Base-by-base conservation (phyloP, 2,888 invertebrate genomes). In the Leucania comma region DNA sequence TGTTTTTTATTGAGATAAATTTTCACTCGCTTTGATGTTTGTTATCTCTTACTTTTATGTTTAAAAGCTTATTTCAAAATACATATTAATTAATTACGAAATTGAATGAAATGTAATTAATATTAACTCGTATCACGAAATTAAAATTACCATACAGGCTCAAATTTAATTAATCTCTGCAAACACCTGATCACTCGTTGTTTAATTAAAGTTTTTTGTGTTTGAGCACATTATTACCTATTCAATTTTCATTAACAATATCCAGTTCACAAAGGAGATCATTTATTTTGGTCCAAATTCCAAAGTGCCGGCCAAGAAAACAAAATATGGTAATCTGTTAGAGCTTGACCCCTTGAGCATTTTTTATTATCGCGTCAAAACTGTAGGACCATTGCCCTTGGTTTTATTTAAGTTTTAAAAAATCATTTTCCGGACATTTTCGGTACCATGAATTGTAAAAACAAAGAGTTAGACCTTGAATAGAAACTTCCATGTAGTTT, bases 121-220 rank as follows among this genome's bases (percentile, higher is more conserved):
- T 60, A 32, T 48, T n/a, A 20, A 66, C 42, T 42, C 12, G 2
- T n/a, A 26, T 60, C 22, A 22, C 20, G 8, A 46, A 65, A 29
- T 14, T 35, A 29, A 50, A 50, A 56, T 56, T 26, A n/a, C 22
- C 38, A 26, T 22, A n/a, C 12, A 29, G 24, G 8, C 20, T 20
- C 38, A 24, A 42, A 51, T 67, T 51, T 53, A 61, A 57, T 57
- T 56, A 57, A 65, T 42, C 46, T 24, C 46, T 12, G 6, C 26
- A 57, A 74, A 57, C 38, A 53, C 29, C 20, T 12, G 20, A 48
- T 62, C 17, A 26, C 35, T 20, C 22, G 10, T 38, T 29, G 24
- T 35, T 54, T 17, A 22, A 38, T 48, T 29, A 38, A 46, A n/a
- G 17, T 24, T 57, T n/a, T 48, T 48, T 57, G n/a, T 46, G 12